Conservation (phyloP, 2,113 vertebrate genomes). For the Caranx melampygus region DNA sequence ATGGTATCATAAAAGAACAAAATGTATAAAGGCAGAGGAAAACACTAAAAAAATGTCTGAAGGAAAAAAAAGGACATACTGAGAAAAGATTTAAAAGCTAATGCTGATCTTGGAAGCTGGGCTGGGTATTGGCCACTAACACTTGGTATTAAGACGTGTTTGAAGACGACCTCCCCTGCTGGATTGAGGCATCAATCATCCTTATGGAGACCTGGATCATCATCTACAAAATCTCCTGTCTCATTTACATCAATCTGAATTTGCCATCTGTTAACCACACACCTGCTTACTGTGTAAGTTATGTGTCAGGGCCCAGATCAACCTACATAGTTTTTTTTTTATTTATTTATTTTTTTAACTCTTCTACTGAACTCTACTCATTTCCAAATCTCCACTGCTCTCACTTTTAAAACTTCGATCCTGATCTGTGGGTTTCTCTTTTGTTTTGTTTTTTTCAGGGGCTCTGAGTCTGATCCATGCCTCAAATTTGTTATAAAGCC, state of each 20-base stretch:
- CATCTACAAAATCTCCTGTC: background rate
- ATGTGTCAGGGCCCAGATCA: too few species aligned
- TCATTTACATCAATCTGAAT: background rate
- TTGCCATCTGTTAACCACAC: background rate
- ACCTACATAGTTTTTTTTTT: too few species aligned
- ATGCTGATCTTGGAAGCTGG: too few species aligned
- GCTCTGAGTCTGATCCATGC: background rate
- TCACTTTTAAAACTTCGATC: background rate
- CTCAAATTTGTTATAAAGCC: background rate
- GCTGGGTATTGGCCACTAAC: too few species aligned
- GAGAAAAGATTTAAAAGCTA: too few species aligned
- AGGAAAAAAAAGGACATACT: too few species aligned
- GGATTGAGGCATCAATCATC: background rate
- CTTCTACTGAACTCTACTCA: background rate
- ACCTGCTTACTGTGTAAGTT: background rate
- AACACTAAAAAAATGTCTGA: background rate
- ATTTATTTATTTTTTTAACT: too few species aligned
- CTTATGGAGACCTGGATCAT: background rate
- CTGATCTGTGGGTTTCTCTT: too few species aligned
- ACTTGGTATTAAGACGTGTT: background rate
- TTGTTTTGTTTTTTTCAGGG: background rate
- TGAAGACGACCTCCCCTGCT: background rate
- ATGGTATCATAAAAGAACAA: slow-evolving; percentile 1
- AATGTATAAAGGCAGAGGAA: background rate
- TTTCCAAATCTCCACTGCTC: background rate